Evolutionary conservation across 2,113 vertebrate species (phyloP).

Genomic region (Mirza zaza): DNA sequence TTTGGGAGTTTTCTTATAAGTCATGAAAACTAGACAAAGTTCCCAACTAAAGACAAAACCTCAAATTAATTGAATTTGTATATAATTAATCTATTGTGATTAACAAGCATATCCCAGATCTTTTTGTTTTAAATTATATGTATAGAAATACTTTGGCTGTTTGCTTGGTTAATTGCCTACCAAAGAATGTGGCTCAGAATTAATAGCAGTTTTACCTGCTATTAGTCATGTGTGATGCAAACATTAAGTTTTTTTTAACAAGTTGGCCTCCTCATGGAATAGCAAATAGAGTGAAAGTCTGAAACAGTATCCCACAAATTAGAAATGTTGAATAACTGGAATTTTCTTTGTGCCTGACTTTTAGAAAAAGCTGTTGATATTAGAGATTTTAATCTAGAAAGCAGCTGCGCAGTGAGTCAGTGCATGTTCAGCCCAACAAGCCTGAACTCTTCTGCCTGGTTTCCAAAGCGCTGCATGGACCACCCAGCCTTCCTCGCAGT

Average conservation of each 20-base stretch:
- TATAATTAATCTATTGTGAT: background rate
- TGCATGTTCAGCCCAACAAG: background rate
- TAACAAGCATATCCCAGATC: background rate
- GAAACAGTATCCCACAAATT: background rate
- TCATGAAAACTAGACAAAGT: background rate
- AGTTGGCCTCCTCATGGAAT: background rate
- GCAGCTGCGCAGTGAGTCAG: background rate
- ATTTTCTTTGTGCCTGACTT: background rate
- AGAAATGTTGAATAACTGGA: background rate
- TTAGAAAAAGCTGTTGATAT: background rate
- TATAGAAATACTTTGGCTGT: background rate
- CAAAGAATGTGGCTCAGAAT: slow-evolving; percentile 23
- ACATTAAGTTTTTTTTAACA: slow-evolving; percentile 9
- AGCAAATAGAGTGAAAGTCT: background rate
- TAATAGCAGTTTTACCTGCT: background rate
- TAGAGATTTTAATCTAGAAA: background rate
- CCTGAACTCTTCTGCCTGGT: background rate
- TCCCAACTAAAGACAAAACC: background rate
- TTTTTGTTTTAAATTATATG: slow-evolving; percentile 17
- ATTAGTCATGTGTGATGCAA: background rate
- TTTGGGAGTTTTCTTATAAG: background rate
- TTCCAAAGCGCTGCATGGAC: background rate
- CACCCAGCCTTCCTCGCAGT: accelerated
- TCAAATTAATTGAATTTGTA: slow-evolving; percentile 28
- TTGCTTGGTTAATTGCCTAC: slow-evolving; percentile 28